Evolutionary conservation across 2,888 invertebrate genomes (phyloP).

Genomic region (Drosophila antonietae): DNA sequence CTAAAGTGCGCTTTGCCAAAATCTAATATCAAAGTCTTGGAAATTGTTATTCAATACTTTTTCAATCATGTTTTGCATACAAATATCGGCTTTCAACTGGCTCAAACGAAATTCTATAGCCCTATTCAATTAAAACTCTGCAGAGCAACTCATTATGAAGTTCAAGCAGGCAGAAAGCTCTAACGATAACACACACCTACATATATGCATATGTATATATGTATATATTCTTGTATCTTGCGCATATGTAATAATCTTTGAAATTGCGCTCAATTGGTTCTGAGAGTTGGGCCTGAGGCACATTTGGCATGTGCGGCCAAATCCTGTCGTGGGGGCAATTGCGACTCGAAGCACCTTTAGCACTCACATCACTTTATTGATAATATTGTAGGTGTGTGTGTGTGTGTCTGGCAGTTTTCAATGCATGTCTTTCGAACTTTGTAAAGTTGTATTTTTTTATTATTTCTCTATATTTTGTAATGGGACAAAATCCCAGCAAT

Average conservation of each 20-base stretch:
- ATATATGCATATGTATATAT: not conserved
- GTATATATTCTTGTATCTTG: constrained; percentile 39
- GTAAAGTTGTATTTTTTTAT: constrained; percentile 20
- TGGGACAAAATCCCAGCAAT: constrained; percentile 55
- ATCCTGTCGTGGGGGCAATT: constrained; percentile 24
- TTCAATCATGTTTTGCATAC: constrained; percentile 18
- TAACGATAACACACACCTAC: constrained; percentile 40
- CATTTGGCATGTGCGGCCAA: constrained; percentile 39
- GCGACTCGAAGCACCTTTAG: constrained; percentile 55
- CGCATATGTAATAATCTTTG: constrained; percentile 72
- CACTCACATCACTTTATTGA: constrained; percentile 54
- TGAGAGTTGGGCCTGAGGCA: constrained; percentile 66
- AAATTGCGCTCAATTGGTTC: constrained; percentile 78
- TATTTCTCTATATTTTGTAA: constrained; percentile 45
- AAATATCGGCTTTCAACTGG: constrained; percentile 21
- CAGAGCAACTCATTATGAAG: constrained; percentile 62
- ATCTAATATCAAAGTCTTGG: not conserved
- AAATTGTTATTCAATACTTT: constrained; percentile 8
- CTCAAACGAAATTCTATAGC: constrained; percentile 14
- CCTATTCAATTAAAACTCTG: constrained; percentile 60
- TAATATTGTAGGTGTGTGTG: constrained; percentile 51
- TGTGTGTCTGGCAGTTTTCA: constrained; percentile 44
- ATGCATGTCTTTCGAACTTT: constrained; percentile 57
- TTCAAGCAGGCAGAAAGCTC: constrained; percentile 69
- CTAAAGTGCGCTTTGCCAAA: not conserved